A percentile compares a stretch with the other conserved stretches of the same genome.
These are phyloP conservation scores for Oenanthe melanoleuca DNA, from an alignment of 2,113 vertebrate species.

Conservation along the genomic window DNA sequence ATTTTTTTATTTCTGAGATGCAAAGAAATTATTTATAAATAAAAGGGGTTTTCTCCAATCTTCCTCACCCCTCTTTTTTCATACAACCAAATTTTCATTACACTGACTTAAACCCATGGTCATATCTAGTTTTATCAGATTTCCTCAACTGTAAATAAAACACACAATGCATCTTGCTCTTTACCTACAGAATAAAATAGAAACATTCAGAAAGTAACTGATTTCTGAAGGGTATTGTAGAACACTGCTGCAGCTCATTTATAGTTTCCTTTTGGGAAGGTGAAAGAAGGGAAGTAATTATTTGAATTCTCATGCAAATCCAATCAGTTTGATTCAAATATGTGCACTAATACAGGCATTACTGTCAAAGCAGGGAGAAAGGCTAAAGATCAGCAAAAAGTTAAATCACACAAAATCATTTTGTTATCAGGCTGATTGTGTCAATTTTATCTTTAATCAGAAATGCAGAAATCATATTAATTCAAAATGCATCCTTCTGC, in stretches of 20 bases:
- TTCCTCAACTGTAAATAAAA: neutral
- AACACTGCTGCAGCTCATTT: neutral
- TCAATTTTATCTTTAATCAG: neutral
- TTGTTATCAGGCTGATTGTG: neutral
- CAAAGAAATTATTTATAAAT: neutral
- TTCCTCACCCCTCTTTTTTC: rapidly evolving
- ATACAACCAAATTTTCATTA: neutral
- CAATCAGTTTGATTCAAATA: neutral
- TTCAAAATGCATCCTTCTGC: neutral
- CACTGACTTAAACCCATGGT: neutral
- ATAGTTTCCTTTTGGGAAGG: neutral
- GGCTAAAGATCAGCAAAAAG: neutral
- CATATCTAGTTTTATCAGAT: neutral
- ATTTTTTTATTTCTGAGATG: neutral
- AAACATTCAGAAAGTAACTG: neutral
- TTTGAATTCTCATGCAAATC: neutral
- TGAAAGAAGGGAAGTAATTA: neutral
- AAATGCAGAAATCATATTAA: neutral
- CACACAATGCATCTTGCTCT: neutral
- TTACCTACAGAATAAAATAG: neutral
- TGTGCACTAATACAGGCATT: neutral
- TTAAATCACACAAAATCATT: neutral
- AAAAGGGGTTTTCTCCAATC: neutral
- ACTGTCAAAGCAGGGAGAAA: neutral
- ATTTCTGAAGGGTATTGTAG: neutral